These are phyloP conservation scores for Anagyrus pseudococci DNA, from an alignment of 2,888 invertebrate species.

Conservation along the genomic window DNA sequence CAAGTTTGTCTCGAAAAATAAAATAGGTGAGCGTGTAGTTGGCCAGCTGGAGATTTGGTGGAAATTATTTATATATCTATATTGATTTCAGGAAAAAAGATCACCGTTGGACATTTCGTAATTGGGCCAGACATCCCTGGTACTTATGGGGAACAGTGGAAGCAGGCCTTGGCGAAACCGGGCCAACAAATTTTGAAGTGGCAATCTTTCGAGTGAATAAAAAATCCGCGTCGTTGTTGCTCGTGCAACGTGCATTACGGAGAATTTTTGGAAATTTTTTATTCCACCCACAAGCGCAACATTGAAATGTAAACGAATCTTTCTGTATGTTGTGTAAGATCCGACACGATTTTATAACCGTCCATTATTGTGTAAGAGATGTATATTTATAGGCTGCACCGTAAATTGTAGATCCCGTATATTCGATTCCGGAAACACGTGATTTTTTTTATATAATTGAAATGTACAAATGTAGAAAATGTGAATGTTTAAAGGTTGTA, in stretches of 20 bases:
- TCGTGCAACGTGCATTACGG: no score
- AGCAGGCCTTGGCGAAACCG: slow-evolving; percentile 64
- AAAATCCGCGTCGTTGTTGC: background rate
- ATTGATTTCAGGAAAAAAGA: slow-evolving; percentile 66
- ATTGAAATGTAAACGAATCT: slow-evolving; percentile 8
- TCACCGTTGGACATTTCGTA: slow-evolving; percentile 71
- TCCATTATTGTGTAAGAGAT: slow-evolving; percentile 32
- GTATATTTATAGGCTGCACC: slow-evolving; percentile 20
- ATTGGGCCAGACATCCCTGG: slow-evolving; percentile 68
- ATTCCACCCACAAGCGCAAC: slow-evolving; percentile 5
- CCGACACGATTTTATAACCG: slow-evolving; percentile 27
- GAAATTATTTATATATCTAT: background rate
- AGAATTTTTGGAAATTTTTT: no score
- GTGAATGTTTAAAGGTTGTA: slow-evolving; percentile 13
- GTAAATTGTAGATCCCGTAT: slow-evolving; percentile 26
- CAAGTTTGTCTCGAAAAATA: slow-evolving; percentile 71
- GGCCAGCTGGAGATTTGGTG: background rate
- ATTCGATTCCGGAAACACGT: slow-evolving; percentile 10
- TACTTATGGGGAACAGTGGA: slow-evolving; percentile 68
- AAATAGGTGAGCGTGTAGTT: slow-evolving; percentile 62
- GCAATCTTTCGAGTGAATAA: slow-evolving; percentile 54
- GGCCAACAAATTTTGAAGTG: slow-evolving; percentile 57
- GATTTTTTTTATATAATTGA: slow-evolving; percentile 18
- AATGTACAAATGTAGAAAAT: slow-evolving; percentile 35
- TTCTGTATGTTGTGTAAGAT: slow-evolving; percentile 5